Conservation (phyloP, 2,888 invertebrate species). For the Rhagonycha fulva region DNA sequence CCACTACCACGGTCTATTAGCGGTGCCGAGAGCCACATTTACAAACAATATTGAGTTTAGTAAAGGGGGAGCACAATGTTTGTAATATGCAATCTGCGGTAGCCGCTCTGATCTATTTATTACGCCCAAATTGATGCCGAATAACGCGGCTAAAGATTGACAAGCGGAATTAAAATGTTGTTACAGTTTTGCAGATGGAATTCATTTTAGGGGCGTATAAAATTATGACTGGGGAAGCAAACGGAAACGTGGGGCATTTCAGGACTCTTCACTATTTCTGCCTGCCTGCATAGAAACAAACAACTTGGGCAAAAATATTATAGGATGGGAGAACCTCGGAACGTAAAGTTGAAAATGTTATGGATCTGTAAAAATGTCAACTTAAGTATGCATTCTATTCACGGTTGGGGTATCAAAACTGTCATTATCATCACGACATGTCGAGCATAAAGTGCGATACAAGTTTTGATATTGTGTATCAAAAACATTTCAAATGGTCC, state of each 20-base stretch:
- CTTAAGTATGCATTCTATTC: background rate
- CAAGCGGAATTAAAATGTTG: constrained; percentile 29
- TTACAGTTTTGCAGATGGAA: constrained; percentile 22
- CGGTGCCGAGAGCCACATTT: constrained; percentile 26
- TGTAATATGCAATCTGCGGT: constrained; percentile 32
- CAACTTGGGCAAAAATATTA: background rate
- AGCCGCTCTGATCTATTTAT: constrained; percentile 31
- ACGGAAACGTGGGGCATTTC: background rate
- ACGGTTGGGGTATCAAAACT: background rate
- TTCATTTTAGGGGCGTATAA: constrained; percentile 11
- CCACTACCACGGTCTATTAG: constrained; percentile 32
- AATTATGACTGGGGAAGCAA: constrained; percentile 8
- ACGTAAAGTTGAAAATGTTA: background rate
- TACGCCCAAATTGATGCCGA: constrained; percentile 28
- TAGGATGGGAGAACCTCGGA: no score
- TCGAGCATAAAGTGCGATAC: background rate
- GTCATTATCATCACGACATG: background rate
- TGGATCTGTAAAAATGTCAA: background rate
- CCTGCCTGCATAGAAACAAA: background rate
- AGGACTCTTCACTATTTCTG: background rate
- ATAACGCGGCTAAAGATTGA: constrained; percentile 25
- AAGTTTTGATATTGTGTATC: background rate
- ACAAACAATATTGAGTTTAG: constrained; percentile 30
- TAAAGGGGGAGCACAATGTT: constrained; percentile 25
- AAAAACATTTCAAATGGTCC: constrained; percentile 19